These are phyloP conservation scores for Nephrotoma appendiculata DNA, from an alignment of 2,888 invertebrate genomes.

Conservation along the genomic window DNA sequence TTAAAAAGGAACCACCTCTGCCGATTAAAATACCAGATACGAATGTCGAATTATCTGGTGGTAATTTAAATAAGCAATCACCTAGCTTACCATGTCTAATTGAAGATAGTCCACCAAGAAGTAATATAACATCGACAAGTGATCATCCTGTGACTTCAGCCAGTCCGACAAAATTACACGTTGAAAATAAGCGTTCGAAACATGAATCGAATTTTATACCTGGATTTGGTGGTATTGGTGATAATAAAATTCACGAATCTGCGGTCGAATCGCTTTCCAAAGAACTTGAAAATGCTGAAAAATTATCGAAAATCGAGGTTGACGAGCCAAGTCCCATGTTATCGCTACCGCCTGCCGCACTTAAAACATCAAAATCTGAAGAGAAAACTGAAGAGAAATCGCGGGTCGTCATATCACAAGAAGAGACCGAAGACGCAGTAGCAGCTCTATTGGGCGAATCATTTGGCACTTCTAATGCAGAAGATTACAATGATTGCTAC, in stretches of 20 bases:
- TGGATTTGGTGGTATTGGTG: constrained; percentile 50
- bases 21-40: not conserved
- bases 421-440: constrained; percentile 85
- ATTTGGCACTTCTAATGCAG: constrained; percentile 46
- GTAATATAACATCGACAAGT: constrained; percentile 13
- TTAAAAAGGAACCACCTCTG: constrained; percentile 10
- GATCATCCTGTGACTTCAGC: constrained; percentile 16
- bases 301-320: constrained; percentile 15
- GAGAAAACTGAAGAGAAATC: constrained; percentile 68
- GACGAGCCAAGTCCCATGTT: constrained; percentile 23
- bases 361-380: constrained; percentile 43
- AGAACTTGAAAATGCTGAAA: constrained; percentile 23
- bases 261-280: constrained; percentile 68
- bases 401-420: constrained; percentile 72
- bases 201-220: constrained; percentile 46
- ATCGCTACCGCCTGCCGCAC: constrained; percentile 26
- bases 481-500: constrained; percentile 42
- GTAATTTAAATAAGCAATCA: constrained; percentile 35
- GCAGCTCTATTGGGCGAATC: constrained; percentile 77
- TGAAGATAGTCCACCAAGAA: constrained; percentile 44
- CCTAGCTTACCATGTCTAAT: constrained; percentile 46
- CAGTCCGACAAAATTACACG: constrained; percentile 13
- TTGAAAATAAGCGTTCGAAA: constrained; percentile 21
- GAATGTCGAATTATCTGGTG: constrained; percentile 27
- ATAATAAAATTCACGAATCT: constrained; percentile 59